phyloP scores from a whole-genome alignment of 2,888 invertebrate species.

The Auanema sp. region DNA sequence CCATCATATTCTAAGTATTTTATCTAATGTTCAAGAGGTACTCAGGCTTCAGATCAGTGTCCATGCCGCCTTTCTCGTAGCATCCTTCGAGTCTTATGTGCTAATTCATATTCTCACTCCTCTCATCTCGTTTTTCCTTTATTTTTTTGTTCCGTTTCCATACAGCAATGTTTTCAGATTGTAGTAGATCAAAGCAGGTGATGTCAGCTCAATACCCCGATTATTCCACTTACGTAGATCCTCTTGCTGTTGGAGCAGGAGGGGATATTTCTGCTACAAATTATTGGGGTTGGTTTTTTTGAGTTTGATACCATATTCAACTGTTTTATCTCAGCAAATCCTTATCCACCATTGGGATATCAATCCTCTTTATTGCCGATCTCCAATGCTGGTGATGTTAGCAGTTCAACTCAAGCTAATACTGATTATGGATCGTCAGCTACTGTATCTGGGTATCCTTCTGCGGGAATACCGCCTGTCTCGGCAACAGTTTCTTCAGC shows the following conservation, averaged over 20 bases:
- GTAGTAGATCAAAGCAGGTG: neutral
- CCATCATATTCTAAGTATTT: too few relatives aligned
- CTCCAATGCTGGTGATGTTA: neutral
- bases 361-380: constrained; percentile 8
- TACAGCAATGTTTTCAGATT: too few relatives aligned
- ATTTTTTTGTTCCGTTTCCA: too few relatives aligned
- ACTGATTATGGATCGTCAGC: neutral
- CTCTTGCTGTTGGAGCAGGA: constrained; percentile 2
- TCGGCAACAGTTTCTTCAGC: constrained; percentile 1
- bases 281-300: constrained; percentile 16
- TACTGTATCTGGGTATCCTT: constrained; percentile 8
- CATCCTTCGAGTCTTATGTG: too few relatives aligned
- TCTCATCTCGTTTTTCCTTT: too few relatives aligned
- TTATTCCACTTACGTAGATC: constrained; percentile 17
- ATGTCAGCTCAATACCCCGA: constrained; percentile 12
- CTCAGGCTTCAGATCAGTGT: too few relatives aligned
- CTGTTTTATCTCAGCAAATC: constrained; percentile 3
- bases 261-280: constrained; percentile 13
- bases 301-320: neutral
- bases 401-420: too few relatives aligned
- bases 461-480: constrained; percentile 1
- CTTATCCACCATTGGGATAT: constrained; percentile 18
- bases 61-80: too few relatives aligned
- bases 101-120: too few relatives aligned
- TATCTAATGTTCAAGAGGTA: too few relatives aligned